Percentiles rank a stretch among this genome's conserved stretches.
Evolutionary conservation across 2,797 vertebrate species (phyloP).

Genomic region (Heteromormyrus szaboi): DNA sequence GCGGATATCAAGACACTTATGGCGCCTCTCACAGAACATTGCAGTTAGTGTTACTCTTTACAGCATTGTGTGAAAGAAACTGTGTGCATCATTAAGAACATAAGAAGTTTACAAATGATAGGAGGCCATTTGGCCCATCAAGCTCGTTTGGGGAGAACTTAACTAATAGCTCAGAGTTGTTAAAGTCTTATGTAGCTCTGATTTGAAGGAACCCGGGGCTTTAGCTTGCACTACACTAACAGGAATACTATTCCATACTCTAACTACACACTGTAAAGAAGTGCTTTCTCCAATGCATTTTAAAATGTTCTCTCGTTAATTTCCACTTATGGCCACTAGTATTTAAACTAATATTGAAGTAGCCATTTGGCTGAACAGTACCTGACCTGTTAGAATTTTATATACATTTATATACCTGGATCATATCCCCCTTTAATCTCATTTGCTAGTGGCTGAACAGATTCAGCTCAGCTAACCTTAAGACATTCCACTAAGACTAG

Average conservation of each 20-base stretch:
- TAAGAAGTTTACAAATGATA: no score
- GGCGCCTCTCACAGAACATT: not conserved
- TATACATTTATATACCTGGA: not conserved
- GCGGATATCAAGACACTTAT: not conserved
- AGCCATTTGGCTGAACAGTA: not conserved
- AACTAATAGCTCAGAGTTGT: no score
- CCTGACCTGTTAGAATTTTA: not conserved
- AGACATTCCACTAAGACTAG: not conserved
- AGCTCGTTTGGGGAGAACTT: no score
- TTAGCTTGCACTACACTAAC: not conserved
- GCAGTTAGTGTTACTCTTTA: not conserved
- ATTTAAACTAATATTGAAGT: not conserved
- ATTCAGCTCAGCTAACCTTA: not conserved
- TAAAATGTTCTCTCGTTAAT: not conserved
- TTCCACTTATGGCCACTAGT: not conserved
- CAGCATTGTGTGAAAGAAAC: not conserved
- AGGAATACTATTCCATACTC: no score
- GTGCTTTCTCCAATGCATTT: no score
- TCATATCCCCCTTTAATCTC: not conserved
- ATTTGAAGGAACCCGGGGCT: not conserved
- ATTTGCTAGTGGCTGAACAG: not conserved
- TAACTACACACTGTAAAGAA: no score
- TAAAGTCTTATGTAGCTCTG: not conserved
- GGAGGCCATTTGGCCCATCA: no score
- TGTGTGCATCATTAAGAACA: not conserved